Percentiles rank a stretch among this genome's conserved stretches.
Evolutionary conservation across 23 tunicate species (phyloP).

Genomic region (Trididemnum nubilum): DNA sequence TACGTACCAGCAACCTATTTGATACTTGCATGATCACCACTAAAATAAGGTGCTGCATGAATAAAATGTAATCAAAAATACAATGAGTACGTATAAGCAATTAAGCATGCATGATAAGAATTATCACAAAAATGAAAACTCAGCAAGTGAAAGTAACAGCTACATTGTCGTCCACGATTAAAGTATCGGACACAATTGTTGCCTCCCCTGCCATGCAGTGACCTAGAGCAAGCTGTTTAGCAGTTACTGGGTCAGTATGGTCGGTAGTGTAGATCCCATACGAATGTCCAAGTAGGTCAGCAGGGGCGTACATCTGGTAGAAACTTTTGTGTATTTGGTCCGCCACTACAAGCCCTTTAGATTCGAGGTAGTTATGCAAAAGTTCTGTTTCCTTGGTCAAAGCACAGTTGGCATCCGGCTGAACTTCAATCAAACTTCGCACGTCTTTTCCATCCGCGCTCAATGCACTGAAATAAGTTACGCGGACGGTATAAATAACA

Average conservation of each 20-base stretch:
- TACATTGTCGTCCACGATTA: conserved; percentile 44
- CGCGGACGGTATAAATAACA: no score
- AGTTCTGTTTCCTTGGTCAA: conserved; percentile 11
- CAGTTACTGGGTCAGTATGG: conserved; percentile 46
- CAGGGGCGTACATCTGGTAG: conserved; percentile 62
- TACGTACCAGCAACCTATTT: no score
- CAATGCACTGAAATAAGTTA: conserved; percentile 28
- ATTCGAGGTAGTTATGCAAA: conserved; percentile 25
- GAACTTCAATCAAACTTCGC: conserved; percentile 38
- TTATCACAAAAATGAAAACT: no score
- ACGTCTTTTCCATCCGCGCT: conserved; percentile 16
- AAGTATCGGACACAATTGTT: conserved; percentile 28
- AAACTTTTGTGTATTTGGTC: conserved; percentile 5
- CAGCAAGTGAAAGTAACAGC: conserved; percentile 47
- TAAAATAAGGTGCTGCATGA: no score
- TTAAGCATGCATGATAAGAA: no score
- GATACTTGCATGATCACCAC: no score
- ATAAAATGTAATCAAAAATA: no score
- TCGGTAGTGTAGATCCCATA: conserved; percentile 68
- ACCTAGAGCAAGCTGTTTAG: conserved; percentile 53
- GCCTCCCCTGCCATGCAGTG: conserved; percentile 63
- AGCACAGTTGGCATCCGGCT: conserved; percentile 24
- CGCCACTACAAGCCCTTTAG: background rate
- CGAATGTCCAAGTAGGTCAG: conserved; percentile 70
- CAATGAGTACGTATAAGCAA: no score